phyloP scores from a whole-genome alignment of 37 sponge, comb jelly and placozoan genomes.

The Lycopodina hypogea region DNA sequence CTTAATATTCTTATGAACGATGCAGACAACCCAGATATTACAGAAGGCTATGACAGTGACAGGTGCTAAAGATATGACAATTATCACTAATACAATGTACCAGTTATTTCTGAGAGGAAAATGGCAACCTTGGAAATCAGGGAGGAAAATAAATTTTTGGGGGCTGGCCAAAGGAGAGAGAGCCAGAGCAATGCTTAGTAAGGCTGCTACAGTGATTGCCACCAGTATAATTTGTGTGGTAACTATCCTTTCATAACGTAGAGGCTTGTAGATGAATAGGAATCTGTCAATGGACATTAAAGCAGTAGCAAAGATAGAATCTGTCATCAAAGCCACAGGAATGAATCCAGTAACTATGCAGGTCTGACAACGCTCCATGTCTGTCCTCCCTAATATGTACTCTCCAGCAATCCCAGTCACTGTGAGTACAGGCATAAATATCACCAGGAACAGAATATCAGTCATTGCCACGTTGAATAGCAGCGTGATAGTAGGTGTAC shows the following conservation, averaged over 20 bases:
- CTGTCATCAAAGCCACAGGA: background rate
- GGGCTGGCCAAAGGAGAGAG: background rate
- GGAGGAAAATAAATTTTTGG: background rate
- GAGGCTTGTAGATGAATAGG: constrained; percentile 8
- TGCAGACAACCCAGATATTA: background rate
- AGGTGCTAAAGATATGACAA: no score
- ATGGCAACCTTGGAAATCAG: background rate
- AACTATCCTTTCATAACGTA: background rate
- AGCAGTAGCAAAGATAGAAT: background rate
- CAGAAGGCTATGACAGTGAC: background rate
- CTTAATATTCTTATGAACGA: background rate
- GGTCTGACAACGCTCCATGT: background rate
- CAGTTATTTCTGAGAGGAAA: no score
- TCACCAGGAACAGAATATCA: background rate
- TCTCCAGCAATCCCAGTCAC: background rate
- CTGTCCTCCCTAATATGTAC: background rate
- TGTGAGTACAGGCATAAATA: background rate
- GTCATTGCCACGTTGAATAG: background rate
- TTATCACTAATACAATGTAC: no score
- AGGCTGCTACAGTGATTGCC: background rate
- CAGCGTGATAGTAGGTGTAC: background rate
- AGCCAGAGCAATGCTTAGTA: background rate
- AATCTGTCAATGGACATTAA: background rate
- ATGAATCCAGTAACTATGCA: background rate
- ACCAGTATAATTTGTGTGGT: background rate